Conservation (phyloP, 2,888 invertebrate genomes). For the Eupithecia vulgata region DNA sequence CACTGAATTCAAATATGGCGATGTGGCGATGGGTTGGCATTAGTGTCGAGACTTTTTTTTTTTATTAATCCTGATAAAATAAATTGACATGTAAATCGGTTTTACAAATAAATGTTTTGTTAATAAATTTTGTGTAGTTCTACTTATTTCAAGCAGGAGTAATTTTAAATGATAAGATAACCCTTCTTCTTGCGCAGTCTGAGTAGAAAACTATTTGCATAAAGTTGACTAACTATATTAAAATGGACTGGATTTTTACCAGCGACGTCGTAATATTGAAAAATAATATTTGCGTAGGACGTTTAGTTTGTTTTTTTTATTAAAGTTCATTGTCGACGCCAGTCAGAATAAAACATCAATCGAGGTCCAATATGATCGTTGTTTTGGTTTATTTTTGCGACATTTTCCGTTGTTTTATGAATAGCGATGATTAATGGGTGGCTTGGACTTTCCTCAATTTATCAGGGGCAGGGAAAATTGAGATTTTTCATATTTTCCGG, state of each 20-base stretch:
- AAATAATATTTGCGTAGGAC: conserved; percentile 36
- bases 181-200: too few species aligned
- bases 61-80: too few species aligned
- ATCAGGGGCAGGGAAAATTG: conserved; percentile 15
- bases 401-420: conserved; percentile 22
- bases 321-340: neutral
- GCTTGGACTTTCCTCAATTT: conserved; percentile 28
- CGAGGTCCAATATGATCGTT: neutral
- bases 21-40: too few species aligned
- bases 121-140: too few species aligned
- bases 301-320: neutral
- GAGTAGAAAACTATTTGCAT: too few species aligned
- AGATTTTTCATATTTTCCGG: conserved; percentile 12
- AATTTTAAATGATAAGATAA: too few species aligned
- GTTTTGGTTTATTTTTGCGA: conserved; percentile 17
- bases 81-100: too few species aligned
- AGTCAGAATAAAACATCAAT: conserved; percentile 14
- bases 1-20: too few species aligned
- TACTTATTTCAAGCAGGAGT: too few species aligned
- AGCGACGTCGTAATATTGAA: conserved; percentile 28
- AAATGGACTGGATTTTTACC: conserved; percentile 10
- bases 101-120: too few species aligned
- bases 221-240: neutral
- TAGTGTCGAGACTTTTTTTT: too few species aligned
- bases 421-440: conserved; percentile 21